Percentiles rank a stretch among this genome's conserved stretches.
Evolutionary conservation across 2,113 vertebrate genomes (phyloP).

Genomic region (Malurus melanocephalus): DNA sequence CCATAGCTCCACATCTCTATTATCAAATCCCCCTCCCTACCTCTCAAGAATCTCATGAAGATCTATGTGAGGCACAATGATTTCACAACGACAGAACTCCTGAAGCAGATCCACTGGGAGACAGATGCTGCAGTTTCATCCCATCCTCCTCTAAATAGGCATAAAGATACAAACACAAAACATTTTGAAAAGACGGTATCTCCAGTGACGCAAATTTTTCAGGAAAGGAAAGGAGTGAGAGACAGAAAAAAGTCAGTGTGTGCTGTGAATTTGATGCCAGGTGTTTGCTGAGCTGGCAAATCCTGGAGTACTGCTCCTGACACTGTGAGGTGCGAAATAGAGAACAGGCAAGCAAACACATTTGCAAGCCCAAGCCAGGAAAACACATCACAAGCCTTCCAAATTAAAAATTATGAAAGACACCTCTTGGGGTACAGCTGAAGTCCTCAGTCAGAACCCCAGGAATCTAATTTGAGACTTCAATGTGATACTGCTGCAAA

Average conservation of each 20-base stretch:
- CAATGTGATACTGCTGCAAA: neutral
- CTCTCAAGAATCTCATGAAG: neutral
- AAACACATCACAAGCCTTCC: neutral
- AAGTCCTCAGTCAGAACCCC: slow-evolving; percentile 22
- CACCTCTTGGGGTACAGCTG: slow-evolving; percentile 5
- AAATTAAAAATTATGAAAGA: neutral
- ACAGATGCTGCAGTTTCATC: neutral
- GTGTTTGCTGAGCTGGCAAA: slow-evolving; percentile 12
- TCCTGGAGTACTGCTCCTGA: neutral
- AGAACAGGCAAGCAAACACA: neutral
- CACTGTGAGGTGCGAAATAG: neutral
- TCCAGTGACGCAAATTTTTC: neutral
- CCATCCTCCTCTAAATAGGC: neutral
- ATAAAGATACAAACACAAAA: neutral
- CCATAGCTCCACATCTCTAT: neutral
- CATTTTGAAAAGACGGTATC: neutral
- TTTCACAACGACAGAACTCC: neutral
- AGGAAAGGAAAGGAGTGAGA: neutral
- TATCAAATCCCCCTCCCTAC: neutral
- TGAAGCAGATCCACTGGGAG: neutral
- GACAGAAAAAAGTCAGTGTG: neutral
- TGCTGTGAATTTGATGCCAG: neutral
- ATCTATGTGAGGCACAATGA: neutral
- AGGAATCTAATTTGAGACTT: slow-evolving; percentile 23
- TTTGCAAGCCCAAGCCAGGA: neutral